Evolutionary conservation across 2,888 invertebrate genomes (phyloP).

Genomic region (Anarsia innoxiella): DNA sequence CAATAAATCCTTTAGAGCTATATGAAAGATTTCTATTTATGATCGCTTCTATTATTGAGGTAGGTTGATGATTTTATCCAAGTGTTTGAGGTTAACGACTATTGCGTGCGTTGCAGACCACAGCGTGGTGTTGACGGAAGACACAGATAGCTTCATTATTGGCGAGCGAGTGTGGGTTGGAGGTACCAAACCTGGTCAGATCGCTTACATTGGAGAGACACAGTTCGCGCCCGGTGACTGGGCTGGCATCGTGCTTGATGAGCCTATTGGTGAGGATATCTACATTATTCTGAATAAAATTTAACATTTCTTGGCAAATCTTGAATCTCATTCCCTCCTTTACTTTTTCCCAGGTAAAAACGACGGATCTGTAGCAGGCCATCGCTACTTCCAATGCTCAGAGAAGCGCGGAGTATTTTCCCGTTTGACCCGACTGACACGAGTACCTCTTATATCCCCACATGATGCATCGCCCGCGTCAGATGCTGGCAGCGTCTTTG

Average conservation of each 20-base stretch:
- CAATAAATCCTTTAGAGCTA: slow-evolving; percentile 35
- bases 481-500: slow-evolving; percentile 66
- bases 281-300: too few relatives aligned
- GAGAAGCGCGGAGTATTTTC: slow-evolving; percentile 96
- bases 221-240: slow-evolving; percentile 98
- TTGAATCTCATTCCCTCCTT: too few relatives aligned
- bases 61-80: slow-evolving; percentile 1
- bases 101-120: slow-evolving; percentile 78
- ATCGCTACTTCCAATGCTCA: slow-evolving; percentile 95
- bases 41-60: slow-evolving; percentile 2
- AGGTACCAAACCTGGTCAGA: slow-evolving; percentile 91
- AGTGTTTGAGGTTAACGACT: too few relatives aligned
- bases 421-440: slow-evolving; percentile 87
- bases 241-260: slow-evolving; percentile 98
- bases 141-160: slow-evolving; percentile 96
- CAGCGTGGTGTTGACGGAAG: slow-evolving; percentile 88
- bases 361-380: slow-evolving; percentile 95
- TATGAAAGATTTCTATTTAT: slow-evolving; percentile 23
- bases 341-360: slow-evolving; percentile 89
- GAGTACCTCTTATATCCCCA: slow-evolving; percentile 78
- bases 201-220: slow-evolving; percentile 95
- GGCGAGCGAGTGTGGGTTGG: slow-evolving; percentile 97
- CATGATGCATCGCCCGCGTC: slow-evolving; percentile 66
- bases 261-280: slow-evolving; percentile 86
- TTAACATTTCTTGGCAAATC: too few relatives aligned